A percentile compares a stretch with the other conserved stretches of the same genome.
phyloP scores from a whole-genome alignment of 2,888 invertebrate species.

The Ophion slaviceki region DNA sequence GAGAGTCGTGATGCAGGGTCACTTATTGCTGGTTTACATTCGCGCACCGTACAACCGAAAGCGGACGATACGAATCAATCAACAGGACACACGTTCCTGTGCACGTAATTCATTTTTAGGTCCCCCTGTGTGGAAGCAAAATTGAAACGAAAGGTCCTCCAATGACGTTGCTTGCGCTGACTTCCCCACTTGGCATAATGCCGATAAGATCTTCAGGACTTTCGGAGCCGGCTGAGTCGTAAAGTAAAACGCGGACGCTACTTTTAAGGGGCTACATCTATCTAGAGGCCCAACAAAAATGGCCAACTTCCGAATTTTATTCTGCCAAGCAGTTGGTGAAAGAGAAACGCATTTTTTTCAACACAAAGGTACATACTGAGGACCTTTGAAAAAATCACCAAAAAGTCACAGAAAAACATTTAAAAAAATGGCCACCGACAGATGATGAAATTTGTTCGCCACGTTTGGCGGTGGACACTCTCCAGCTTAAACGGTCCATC shows the following conservation, averaged over 20 bases:
- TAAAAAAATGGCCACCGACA: no score
- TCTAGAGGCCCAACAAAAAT: no score
- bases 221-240: background rate
- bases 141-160: background rate
- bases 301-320: no score
- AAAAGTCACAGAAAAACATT: no score
- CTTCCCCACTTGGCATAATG: background rate
- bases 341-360: no score
- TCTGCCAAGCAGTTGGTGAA: no score
- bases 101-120: background rate
- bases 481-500: no score
- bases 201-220: background rate
- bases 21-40: slow-evolving; percentile 29
- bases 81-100: background rate
- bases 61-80: background rate
- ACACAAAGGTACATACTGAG: no score
- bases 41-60: background rate
- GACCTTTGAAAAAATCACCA: no score
- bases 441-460: no score
- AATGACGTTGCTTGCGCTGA: background rate
- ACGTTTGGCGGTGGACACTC: no score
- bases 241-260: background rate
- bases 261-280: slow-evolving; percentile 19
- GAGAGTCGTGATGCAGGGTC: slow-evolving; percentile 15
- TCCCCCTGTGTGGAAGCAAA: background rate